Conservation (phyloP, 2,888 invertebrate species). For the Alcis repandata region DNA sequence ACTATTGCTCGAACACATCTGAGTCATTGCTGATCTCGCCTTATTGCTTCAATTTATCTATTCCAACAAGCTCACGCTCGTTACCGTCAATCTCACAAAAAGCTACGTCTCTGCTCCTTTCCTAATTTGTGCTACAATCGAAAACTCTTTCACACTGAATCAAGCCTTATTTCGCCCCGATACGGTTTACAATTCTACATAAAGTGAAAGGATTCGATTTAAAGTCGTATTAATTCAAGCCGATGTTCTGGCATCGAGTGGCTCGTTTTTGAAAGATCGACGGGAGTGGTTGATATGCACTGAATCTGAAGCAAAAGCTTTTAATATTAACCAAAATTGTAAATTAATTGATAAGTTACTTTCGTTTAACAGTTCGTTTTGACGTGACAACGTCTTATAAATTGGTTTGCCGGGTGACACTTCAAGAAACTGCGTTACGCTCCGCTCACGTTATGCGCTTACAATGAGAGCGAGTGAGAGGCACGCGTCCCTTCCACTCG, state of each 20-base stretch:
- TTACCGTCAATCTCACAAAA: too few relatives aligned
- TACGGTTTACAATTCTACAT: background rate
- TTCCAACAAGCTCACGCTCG: too few relatives aligned
- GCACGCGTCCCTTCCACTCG: too few relatives aligned
- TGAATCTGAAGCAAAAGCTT: background rate
- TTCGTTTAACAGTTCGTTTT: background rate
- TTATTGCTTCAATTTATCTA: too few relatives aligned
- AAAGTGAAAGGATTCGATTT: background rate
- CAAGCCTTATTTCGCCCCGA: background rate
- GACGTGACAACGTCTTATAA: too few relatives aligned
- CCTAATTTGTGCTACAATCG: background rate
- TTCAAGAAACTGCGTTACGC: too few relatives aligned
- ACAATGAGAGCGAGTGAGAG: too few relatives aligned
- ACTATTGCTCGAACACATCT: too few relatives aligned
- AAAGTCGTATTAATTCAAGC: background rate
- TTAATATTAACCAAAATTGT: background rate
- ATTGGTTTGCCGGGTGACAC: too few relatives aligned
- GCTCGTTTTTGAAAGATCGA: background rate
- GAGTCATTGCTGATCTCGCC: too few relatives aligned
- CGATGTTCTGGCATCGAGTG: background rate
- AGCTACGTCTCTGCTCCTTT: background rate
- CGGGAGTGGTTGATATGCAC: constrained; percentile 1
- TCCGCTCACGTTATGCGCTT: too few relatives aligned
- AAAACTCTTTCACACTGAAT: background rate
- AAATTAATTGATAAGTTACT: background rate